Evolutionary conservation across 2,888 invertebrate genomes (phyloP).

Genomic region (Drosophila peninsularis): DNA sequence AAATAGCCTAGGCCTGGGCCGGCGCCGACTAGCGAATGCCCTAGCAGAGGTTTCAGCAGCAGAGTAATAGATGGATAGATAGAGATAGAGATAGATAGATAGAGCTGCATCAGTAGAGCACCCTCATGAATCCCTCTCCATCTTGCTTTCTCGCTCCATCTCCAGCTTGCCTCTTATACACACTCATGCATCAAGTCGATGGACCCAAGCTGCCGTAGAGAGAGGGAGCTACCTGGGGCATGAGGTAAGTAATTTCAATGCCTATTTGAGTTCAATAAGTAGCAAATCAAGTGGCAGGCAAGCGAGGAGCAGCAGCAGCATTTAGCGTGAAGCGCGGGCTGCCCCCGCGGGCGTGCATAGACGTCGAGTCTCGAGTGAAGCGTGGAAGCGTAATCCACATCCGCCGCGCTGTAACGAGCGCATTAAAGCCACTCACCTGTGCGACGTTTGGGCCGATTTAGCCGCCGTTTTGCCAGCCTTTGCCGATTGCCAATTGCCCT

Average conservation of each 20-base stretch:
- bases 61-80: no score
- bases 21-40: conserved; percentile 20
- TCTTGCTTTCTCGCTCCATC: background rate
- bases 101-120: no score
- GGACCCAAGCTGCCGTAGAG: no score
- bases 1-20: conserved; percentile 9
- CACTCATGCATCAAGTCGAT: no score
- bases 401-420: conserved; percentile 64
- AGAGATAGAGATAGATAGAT: no score
- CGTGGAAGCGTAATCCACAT: conserved; percentile 54
- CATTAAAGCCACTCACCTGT: conserved; percentile 80
- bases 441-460: conserved; percentile 42
- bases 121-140: background rate
- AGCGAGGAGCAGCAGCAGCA: conserved; percentile 25
- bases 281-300: conserved; percentile 72
- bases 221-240: background rate
- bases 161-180: no score
- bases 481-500: conserved; percentile 21
- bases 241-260: conserved; percentile 57
- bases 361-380: conserved; percentile 2
- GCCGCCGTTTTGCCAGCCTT: conserved; percentile 12
- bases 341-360: no score
- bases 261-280: conserved; percentile 75
- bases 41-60: no score
- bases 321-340: conserved; percentile 6